phyloP scores from a whole-genome alignment of 1,140 invertebrate species.

The Drosophila jambulina region DNA sequence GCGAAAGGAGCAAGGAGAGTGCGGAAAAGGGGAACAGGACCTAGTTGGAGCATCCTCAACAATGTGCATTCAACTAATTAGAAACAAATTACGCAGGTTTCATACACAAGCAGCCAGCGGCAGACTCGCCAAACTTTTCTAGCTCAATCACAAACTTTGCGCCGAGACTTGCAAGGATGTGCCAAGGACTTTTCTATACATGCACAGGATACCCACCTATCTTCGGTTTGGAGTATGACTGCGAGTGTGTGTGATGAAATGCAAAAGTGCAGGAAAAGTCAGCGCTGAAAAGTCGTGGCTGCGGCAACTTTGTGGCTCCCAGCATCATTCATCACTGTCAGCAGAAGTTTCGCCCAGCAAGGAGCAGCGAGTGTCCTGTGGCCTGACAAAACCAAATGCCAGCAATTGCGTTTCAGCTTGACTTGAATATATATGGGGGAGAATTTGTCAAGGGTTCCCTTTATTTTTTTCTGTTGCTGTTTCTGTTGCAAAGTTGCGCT shows the following conservation, averaged over 20 bases:
- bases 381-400: slow-evolving; percentile 61
- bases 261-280: slow-evolving; percentile 70
- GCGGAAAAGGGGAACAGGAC: neutral
- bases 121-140: slow-evolving; percentile 56
- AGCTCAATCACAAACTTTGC: slow-evolving; percentile 79
- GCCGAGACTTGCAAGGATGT: slow-evolving; percentile 35
- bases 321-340: slow-evolving; percentile 73
- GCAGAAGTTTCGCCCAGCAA: slow-evolving; percentile 22
- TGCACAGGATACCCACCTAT: slow-evolving; percentile 27
- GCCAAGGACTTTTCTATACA: slow-evolving; percentile 37
- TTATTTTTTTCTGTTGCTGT: neutral
- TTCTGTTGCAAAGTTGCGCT: slow-evolving; percentile 52
- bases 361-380: slow-evolving; percentile 44
- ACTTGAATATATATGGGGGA: slow-evolving; percentile 46
- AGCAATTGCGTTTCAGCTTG: slow-evolving; percentile 53
- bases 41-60: slow-evolving; percentile 49
- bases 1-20: neutral
- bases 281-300: slow-evolving; percentile 60
- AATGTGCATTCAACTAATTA: slow-evolving; percentile 82
- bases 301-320: slow-evolving; percentile 69
- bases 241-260: slow-evolving; percentile 53
- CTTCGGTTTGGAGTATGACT: slow-evolving; percentile 5
- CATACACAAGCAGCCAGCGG: slow-evolving; percentile 63
- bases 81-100: slow-evolving; percentile 81
- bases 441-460: slow-evolving; percentile 63